A percentile compares a stretch with the other conserved stretches of the same genome.
phyloP scores from a whole-genome alignment of 2,888 invertebrate genomes.

The Sympetrum striolatum region DNA sequence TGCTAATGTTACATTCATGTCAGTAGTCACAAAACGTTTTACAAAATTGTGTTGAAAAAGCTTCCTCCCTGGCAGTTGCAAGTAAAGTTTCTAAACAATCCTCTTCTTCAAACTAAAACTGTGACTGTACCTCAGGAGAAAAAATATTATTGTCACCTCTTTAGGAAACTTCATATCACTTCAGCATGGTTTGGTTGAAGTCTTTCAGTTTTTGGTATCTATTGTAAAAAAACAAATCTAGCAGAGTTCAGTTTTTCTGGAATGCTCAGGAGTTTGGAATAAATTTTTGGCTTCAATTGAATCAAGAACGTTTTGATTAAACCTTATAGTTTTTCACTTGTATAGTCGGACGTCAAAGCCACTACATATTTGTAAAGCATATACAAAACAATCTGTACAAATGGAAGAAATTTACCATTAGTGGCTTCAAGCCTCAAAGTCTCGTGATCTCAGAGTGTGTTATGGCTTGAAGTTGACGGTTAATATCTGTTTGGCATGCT shows the following conservation, averaged over 20 bases:
- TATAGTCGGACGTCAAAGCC: slow-evolving; percentile 8
- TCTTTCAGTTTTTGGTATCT: background rate
- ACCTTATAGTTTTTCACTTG: background rate
- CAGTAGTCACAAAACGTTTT: slow-evolving; percentile 12
- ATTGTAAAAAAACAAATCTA: background rate
- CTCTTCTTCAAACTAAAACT: background rate
- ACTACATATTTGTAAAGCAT: slow-evolving; percentile 12
- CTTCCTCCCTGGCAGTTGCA: background rate
- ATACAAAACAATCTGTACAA: slow-evolving; percentile 11
- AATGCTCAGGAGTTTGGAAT: slow-evolving; percentile 32
- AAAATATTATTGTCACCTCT: slow-evolving; percentile 39
- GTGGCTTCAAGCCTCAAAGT: slow-evolving; percentile 30
- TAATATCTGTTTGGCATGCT: slow-evolving; percentile 37
- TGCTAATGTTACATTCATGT: background rate
- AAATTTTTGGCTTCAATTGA: slow-evolving; percentile 17
- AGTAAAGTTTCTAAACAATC: background rate
- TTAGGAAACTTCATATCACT: slow-evolving; percentile 34
- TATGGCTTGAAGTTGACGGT: slow-evolving; percentile 28
- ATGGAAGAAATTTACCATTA: slow-evolving; percentile 27
- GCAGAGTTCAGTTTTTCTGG: background rate
- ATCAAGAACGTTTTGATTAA: slow-evolving; percentile 17
- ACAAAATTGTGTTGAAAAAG: slow-evolving; percentile 8
- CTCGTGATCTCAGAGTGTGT: slow-evolving; percentile 34
- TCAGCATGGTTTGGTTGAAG: slow-evolving; percentile 24
- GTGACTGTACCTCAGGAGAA: slow-evolving; percentile 10